Percentiles rank a stretch among this genome's conserved stretches.
phyloP scores from a whole-genome alignment of 2,113 vertebrate genomes.

The Dromaius novaehollandiae region DNA sequence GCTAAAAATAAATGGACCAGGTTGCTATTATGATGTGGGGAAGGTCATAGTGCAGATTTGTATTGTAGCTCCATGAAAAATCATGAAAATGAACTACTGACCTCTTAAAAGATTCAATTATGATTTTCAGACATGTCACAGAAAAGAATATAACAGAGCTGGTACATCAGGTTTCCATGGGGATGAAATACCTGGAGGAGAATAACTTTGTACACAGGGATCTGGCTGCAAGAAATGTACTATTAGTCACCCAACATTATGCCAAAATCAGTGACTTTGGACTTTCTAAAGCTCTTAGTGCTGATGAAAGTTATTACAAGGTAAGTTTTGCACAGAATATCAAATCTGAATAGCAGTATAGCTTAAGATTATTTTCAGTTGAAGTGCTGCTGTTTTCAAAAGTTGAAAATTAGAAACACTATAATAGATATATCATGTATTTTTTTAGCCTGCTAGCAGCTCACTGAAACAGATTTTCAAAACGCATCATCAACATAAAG shows the following conservation, averaged over 20 bases:
- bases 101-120: slow-evolving; percentile 21
- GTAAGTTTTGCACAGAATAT: slow-evolving; percentile 59
- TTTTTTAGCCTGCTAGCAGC: neutral
- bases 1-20: neutral
- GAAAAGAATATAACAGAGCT: slow-evolving; percentile 94
- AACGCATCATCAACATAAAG: neutral
- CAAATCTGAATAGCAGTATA: neutral
- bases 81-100: neutral
- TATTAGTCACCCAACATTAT: slow-evolving; percentile 96
- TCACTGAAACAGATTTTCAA: neutral
- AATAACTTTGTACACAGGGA: slow-evolving; percentile 96
- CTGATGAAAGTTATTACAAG: slow-evolving; percentile 87
- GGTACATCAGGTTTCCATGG: slow-evolving; percentile 96
- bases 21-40: neutral
- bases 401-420: neutral
- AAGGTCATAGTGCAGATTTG: neutral
- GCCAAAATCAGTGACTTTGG: slow-evolving; percentile 99
- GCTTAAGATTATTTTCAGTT: neutral
- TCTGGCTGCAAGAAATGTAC: slow-evolving; percentile 94
- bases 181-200: slow-evolving; percentile 98
- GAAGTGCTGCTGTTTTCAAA: neutral
- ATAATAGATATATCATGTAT: neutral
- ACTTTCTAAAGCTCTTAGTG: slow-evolving; percentile 93
- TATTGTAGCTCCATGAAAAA: slow-evolving; percentile 11
- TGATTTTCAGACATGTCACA: slow-evolving; percentile 80